Evolutionary conservation across 2,888 invertebrate genomes (phyloP), one percentile per base, ranked within the genome.

Genomic region (Gastracanthus pulcherrimus): DNA sequence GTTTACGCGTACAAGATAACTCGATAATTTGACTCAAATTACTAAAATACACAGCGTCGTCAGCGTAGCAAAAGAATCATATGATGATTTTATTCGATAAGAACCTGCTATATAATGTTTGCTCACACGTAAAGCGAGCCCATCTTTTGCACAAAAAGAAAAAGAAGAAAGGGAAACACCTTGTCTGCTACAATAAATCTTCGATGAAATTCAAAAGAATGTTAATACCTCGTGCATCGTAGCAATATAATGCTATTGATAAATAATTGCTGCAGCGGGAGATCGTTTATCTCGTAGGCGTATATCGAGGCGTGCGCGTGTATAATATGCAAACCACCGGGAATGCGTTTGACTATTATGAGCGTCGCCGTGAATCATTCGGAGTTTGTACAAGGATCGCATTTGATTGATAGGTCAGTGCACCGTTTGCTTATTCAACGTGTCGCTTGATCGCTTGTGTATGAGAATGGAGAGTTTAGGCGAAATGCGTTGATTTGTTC

Each of bases 281-380:
- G 81, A 81, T 81, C 71, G 67, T 34, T 77, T 71, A 77, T 72
- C 72, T 48, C 77, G 67, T 81, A 69, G 81, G 77, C 74, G 74
- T 74, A 48, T 23, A 45, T 80, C 38, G 38, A 64, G 45, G 71
- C 71, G 64, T 45, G 55, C 45, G 16, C 26, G n/a, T n/a, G n/a
- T 58, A 29, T 45, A 60, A 69, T 70, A 70, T 76, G 51, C 41
- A 62, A 51, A 51, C 75, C 11, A 31, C 16, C 51, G 48, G 19
- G 41, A 58, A 51, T 38, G 36, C 64, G 45, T 62, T 67, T 45
- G 58, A 51, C 48, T 69, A 62, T 60, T 69, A 77, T 26, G n/a
- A 45, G 70, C 72, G 51, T 19, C 29, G 0, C 62, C 62, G n/a
- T 76, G 76, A 71, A 71, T 76, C 76, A 69, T 38, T 38, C 34